Conservation (phyloP, 2,888 invertebrate genomes). For the Sclerodermus sp. region DNA sequence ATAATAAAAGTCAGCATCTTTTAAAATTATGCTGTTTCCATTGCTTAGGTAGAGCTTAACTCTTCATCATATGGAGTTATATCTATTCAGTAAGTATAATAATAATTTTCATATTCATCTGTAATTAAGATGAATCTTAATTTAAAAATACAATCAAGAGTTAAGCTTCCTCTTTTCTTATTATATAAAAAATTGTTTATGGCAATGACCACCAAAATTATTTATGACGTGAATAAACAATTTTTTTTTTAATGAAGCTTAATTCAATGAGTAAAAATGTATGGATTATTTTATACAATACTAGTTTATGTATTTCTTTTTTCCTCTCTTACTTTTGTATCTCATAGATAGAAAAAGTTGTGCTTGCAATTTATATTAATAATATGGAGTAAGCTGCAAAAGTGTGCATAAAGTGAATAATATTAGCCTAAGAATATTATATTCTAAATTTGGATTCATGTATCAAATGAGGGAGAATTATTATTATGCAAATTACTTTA, state of each 20-base stretch:
- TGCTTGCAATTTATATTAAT: conserved; percentile 38
- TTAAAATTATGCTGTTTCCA: conserved; percentile 27
- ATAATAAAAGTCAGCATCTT: conserved; percentile 18
- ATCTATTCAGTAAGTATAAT: no score
- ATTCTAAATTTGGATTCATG: conserved; percentile 41
- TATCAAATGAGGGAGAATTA: conserved; percentile 28
- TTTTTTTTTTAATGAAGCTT: conserved; percentile 22
- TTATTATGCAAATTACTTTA: conserved; percentile 36
- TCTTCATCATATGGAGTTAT: conserved; percentile 29
- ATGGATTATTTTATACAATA: conserved; percentile 37
- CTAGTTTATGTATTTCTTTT: conserved; percentile 31
- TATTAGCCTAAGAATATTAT: conserved; percentile 45
- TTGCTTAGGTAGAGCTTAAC: conserved; percentile 29
- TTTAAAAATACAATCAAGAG: conserved; percentile 30
- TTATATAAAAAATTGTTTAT: conserved; percentile 27
- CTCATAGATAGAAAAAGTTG: conserved; percentile 37
- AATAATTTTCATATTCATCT: no score
- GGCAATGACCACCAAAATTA: conserved; percentile 20
- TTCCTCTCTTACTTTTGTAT: conserved; percentile 22
- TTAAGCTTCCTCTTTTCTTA: conserved; percentile 28
- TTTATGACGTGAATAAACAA: conserved; percentile 17
- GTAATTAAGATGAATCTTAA: background rate
- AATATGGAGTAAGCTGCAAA: conserved; percentile 45
- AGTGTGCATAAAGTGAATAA: conserved; percentile 49
- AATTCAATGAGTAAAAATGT: conserved; percentile 38